Evolutionary conservation across 2,888 invertebrate genomes (phyloP), one percentile per base, ranked within the genome.

Genomic region (Dione vanillae): DNA sequence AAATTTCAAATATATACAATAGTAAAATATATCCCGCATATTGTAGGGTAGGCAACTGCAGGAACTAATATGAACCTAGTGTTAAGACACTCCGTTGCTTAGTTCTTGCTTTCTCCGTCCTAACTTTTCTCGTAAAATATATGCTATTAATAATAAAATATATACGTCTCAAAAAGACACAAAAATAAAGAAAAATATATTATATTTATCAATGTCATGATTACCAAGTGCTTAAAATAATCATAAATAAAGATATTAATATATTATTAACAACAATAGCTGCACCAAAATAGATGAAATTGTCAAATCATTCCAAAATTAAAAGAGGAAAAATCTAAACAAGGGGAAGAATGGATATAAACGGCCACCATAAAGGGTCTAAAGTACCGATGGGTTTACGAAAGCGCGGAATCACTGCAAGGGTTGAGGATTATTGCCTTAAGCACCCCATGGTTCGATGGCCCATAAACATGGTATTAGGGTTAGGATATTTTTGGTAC

Each of bases 381-480:
- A 35, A 49, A 49, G 49, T 47, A 65, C 69, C 56, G 14, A 12
- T 14, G 37, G 35, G 54, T 62, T 69, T 47, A 61, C 66, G 45
- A 61, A 71, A 71, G 14, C 19, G 61, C 65, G 37, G 45, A 66
- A 56, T 72, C 72, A 69, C 66, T 56, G 69, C 43, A 69, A 72
- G 72, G 69, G 72, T 71, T 71, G 71, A 45, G 66, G 66, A 65
- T 72, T 56, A 69, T 54, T 40, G 64, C 19, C 49, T 51, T 41
- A 59, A 67, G 45, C 45, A 62, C 62, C 62, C 68, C 51, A 62
- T 45, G n/a, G 68, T 68, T 41, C 51, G 37, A 40, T 56, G 56
- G 43, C 54, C 19, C 41, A 27, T 62, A 62, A 67, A 67, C 67
- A 70, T 27, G 52, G 43, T 51, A 49, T 62, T 62, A 54, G 10